Evolutionary conservation across 1,140 invertebrate genomes (phyloP).

Genomic region (Colletes gigas): DNA sequence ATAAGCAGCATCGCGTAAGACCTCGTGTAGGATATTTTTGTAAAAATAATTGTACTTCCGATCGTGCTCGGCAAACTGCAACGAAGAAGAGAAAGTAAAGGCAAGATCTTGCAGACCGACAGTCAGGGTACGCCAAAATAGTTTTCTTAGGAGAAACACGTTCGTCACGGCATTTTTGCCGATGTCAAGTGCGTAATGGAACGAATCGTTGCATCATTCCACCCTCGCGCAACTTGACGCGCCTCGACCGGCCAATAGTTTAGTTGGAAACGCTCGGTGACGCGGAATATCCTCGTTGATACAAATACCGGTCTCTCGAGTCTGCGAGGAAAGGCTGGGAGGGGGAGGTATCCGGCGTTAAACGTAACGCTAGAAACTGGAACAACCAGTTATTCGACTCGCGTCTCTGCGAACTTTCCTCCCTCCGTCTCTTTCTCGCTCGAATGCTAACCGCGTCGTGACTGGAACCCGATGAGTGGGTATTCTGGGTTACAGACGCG

Average conservation of each 20-base stretch:
- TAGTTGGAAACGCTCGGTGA: constrained; percentile 18
- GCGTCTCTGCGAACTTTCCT: constrained; percentile 58
- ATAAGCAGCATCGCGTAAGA: too few relatives aligned
- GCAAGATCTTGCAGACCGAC: too few relatives aligned
- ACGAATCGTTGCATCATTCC: too few relatives aligned
- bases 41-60: too few relatives aligned
- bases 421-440: constrained; percentile 3
- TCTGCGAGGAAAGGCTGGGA: neutral
- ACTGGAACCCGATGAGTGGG: constrained; percentile 4
- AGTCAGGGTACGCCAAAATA: too few relatives aligned
- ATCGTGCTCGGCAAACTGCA: too few relatives aligned
- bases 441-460: constrained; percentile 23
- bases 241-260: neutral
- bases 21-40: too few relatives aligned
- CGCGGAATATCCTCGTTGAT: constrained; percentile 31
- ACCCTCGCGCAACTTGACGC: too few relatives aligned
- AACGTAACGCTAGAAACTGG: constrained; percentile 66
- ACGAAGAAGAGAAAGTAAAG: too few relatives aligned
- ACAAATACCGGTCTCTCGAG: constrained; percentile 37
- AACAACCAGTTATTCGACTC: constrained; percentile 67
- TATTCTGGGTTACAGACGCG: constrained; percentile 40
- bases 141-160: too few relatives aligned
- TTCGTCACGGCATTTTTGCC: too few relatives aligned
- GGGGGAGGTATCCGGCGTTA: constrained; percentile 48
- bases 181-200: too few relatives aligned